A percentile compares a stretch with the other conserved stretches of the same genome.
phyloP scores from a whole-genome alignment of 1,140 invertebrate species.

The Lerema accius region DNA sequence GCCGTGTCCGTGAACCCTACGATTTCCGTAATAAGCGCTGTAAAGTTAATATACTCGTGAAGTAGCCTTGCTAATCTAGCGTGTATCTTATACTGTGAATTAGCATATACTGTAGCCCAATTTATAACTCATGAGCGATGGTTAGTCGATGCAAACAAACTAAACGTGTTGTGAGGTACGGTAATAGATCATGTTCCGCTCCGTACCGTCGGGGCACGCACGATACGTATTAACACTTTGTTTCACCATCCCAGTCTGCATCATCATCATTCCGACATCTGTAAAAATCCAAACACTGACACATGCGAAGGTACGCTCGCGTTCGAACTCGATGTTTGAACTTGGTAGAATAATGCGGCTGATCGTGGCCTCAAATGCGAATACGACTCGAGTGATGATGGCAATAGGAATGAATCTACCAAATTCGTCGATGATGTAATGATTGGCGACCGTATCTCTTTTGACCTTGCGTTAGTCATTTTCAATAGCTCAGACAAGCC shows the following conservation, averaged over 20 bases:
- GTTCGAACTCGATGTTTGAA: constrained; percentile 49
- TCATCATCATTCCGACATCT: constrained; percentile 98
- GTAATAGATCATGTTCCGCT: constrained; percentile 59
- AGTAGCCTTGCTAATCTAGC: constrained; percentile 70
- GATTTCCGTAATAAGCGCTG: constrained; percentile 40
- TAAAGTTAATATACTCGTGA: constrained; percentile 59
- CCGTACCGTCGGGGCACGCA: constrained; percentile 91
- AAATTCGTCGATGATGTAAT: constrained; percentile 64
- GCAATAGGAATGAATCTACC: constrained; percentile 50
- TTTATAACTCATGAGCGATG: constrained; percentile 62
- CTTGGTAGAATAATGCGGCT: constrained; percentile 44
- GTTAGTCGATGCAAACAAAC: constrained; percentile 80
- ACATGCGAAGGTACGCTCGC: constrained; percentile 78
- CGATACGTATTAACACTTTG: constrained; percentile 90
- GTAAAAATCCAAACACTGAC: constrained; percentile 88
- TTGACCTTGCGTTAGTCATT: constrained; percentile 71
- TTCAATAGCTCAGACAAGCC: constrained; percentile 75
- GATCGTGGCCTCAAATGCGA: constrained; percentile 45
- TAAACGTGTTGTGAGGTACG: constrained; percentile 73
- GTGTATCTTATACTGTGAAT: constrained; percentile 75
- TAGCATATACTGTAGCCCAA: constrained; percentile 73
- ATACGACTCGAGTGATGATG: constrained; percentile 29
- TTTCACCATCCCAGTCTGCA: constrained; percentile 96
- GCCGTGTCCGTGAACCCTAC: constrained; percentile 22
- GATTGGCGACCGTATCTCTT: constrained; percentile 58